Conservation (phyloP, 2,888 invertebrate genomes). For the Cosmia pyralina region DNA sequence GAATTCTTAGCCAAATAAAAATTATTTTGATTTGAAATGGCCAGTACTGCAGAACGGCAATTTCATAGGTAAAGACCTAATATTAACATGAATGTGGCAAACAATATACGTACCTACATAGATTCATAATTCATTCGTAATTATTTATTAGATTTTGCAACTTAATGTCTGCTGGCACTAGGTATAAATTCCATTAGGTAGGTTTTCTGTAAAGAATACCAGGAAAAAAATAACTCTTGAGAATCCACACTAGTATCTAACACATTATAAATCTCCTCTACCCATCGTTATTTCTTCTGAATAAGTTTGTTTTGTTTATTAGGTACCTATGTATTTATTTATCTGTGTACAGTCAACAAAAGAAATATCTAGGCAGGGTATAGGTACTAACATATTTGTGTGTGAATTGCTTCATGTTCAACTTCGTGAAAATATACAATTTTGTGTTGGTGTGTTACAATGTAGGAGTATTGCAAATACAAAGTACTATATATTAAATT, state of each 20-base stretch:
- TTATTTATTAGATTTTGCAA: background rate
- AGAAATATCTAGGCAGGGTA: too few relatives aligned
- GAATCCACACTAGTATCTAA: background rate
- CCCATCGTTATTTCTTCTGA: background rate
- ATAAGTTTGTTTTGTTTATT: background rate
- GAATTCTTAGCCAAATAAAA: too few relatives aligned
- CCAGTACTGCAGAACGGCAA: too few relatives aligned
- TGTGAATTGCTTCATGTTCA: too few relatives aligned
- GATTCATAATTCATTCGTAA: background rate
- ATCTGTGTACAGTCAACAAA: too few relatives aligned
- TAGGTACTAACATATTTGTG: too few relatives aligned
- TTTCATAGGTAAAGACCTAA: too few relatives aligned
- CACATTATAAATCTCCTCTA: background rate
- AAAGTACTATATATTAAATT: too few relatives aligned
- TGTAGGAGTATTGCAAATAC: too few relatives aligned
- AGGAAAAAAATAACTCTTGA: background rate
- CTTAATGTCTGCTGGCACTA: background rate
- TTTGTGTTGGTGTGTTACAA: too few relatives aligned
- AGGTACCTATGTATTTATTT: background rate
- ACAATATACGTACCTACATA: background rate
- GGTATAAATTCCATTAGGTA: background rate
- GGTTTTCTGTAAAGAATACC: background rate
- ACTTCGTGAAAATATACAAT: too few relatives aligned
- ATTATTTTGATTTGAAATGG: too few relatives aligned
- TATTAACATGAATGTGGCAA: slow-evolving; percentile 1